Conservation (phyloP, 2,797 vertebrate species). For the Loris lydekkerianus region DNA sequence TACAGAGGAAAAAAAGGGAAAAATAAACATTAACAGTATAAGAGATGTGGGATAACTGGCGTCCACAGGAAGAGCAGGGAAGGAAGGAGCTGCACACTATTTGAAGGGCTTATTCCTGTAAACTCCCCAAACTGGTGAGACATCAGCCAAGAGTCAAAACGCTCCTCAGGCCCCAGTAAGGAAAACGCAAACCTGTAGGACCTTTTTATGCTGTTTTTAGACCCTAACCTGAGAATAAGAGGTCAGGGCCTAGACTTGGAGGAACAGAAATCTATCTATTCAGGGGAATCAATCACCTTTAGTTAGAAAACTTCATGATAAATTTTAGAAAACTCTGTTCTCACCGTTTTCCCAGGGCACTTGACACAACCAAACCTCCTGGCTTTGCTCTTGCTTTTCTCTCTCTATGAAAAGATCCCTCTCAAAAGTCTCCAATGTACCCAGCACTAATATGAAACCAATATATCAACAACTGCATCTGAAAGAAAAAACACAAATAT, state of each 20-base stretch:
- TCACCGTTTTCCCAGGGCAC: neutral
- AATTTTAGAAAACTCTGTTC: neutral
- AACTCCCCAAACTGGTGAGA: neutral
- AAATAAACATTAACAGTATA: neutral
- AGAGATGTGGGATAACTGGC: neutral
- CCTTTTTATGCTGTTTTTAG: neutral
- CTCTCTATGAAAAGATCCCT: neutral
- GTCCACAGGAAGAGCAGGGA: neutral
- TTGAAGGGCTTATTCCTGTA: neutral
- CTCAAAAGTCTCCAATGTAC: too few species aligned
- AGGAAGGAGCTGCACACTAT: neutral
- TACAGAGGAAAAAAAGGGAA: neutral
- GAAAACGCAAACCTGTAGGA: too few species aligned
- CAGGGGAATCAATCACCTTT: neutral
- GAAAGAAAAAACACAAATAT: too few species aligned
- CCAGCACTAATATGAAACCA: too few species aligned
- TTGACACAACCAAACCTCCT: too few species aligned
- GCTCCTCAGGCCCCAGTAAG: neutral
- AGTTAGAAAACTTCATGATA: neutral
- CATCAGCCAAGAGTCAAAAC: neutral
- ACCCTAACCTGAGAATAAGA: neutral
- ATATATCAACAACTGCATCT: too few species aligned
- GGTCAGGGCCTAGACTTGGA: neutral
- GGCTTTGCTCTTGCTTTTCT: neutral
- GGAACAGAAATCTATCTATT: neutral